These are phyloP conservation scores for Drosophila grimshawi DNA, from an alignment of 1,140 invertebrate species.

Conservation along the genomic window DNA sequence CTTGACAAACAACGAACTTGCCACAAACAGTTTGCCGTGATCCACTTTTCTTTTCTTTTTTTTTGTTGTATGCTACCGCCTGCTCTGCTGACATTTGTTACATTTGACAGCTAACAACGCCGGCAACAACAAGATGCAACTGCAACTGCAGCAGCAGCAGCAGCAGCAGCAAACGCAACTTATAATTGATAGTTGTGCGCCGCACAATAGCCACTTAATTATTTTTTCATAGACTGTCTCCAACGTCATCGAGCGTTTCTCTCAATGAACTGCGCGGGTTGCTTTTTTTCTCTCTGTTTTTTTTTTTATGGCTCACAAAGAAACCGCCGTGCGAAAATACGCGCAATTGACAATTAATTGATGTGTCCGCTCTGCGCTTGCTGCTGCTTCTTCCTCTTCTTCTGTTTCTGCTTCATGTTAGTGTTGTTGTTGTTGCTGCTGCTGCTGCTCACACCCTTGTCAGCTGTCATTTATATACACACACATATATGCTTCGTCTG, in stretches of 20 bases:
- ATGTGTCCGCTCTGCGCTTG: conserved; percentile 72
- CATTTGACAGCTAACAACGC: conserved; percentile 82
- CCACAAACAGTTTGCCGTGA: conserved; percentile 47
- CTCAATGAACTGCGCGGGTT: conserved; percentile 68
- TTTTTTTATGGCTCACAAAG: conserved; percentile 53
- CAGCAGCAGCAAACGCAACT: conserved; percentile 16
- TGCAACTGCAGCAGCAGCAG: conserved; percentile 14
- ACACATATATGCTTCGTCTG: conserved; percentile 6
- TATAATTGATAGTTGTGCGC: conserved; percentile 67
- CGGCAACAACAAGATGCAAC: conserved; percentile 61
- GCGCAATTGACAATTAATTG: conserved; percentile 83
- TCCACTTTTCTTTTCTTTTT: conserved; percentile 61
- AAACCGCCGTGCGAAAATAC: conserved; percentile 81
- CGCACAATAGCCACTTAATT: conserved; percentile 77
- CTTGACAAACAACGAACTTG: conserved; percentile 76
- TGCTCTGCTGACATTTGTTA: conserved; percentile 74
- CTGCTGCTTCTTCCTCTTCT: conserved; percentile 1
- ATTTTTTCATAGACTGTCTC: conserved; percentile 70
- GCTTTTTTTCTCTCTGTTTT: conserved; percentile 16
- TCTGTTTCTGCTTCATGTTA: conserved; percentile 23
- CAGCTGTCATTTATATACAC: conserved; percentile 72
- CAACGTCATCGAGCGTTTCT: conserved; percentile 16
- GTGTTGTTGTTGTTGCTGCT: conserved; percentile 36
- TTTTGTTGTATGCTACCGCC: conserved; percentile 31
- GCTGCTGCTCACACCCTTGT: conserved; percentile 76